Conservation (phyloP, 2,113 vertebrate genomes). For the Theristicus caerulescens region DNA sequence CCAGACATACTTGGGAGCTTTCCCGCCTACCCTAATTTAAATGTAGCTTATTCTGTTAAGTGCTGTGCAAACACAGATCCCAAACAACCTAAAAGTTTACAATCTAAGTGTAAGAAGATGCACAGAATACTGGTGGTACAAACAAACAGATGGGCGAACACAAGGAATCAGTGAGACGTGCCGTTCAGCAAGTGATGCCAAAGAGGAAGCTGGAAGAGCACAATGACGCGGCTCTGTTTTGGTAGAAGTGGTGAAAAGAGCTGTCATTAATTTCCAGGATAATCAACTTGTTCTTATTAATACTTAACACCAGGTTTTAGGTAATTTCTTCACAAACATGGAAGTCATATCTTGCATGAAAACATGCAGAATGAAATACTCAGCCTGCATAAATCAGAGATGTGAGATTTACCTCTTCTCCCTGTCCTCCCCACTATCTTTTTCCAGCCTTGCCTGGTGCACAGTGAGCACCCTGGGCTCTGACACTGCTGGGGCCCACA, state of each 20-base stretch:
- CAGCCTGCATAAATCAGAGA: background rate
- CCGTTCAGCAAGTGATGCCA: background rate
- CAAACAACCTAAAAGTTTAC: background rate
- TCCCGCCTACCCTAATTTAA: background rate
- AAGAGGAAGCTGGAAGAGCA: background rate
- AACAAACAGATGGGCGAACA: background rate
- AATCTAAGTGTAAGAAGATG: background rate
- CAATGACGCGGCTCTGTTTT: accelerated
- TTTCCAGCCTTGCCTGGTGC: background rate
- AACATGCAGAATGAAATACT: background rate
- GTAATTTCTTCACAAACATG: background rate
- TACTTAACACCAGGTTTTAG: background rate
- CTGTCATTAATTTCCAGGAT: background rate
- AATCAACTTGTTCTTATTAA: background rate
- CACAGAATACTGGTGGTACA: background rate
- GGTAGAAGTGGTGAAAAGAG: background rate
- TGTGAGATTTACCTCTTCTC: background rate
- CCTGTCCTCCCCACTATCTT: background rate
- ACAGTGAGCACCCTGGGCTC: background rate
- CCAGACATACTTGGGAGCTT: background rate
- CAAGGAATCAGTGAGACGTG: background rate
- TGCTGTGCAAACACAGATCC: background rate
- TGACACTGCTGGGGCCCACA: no score
- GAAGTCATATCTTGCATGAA: background rate
- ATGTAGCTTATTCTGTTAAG: background rate